Percentiles rank a stretch among this genome's conserved stretches.
Conservation (phyloP, 2,113 vertebrate genomes). For the human region GRCh38 chr7:26938501-26939000, state of each 20-base stretch:
- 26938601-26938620: not conserved
- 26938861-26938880: not conserved
- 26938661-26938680: not conserved
- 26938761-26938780: not conserved
- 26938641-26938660: slow-evolving; percentile 2
- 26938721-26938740: not conserved
- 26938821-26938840: not conserved
- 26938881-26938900: not conserved
- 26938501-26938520: not conserved
- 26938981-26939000: not conserved
- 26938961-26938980: not conserved
- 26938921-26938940: not conserved
- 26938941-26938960: not conserved
- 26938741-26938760: slow-evolving; percentile 22
- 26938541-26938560: not conserved
- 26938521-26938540: not conserved
- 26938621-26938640: not conserved
- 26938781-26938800: not conserved
- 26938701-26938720: not conserved
- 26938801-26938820: not conserved
- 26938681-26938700: not conserved
- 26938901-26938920: not conserved
- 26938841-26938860: not conserved
- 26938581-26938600: not conserved
- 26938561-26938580: not conserved